Evolutionary conservation across 1,140 invertebrate genomes (phyloP).

Genomic region (Bicyclus anynana): DNA sequence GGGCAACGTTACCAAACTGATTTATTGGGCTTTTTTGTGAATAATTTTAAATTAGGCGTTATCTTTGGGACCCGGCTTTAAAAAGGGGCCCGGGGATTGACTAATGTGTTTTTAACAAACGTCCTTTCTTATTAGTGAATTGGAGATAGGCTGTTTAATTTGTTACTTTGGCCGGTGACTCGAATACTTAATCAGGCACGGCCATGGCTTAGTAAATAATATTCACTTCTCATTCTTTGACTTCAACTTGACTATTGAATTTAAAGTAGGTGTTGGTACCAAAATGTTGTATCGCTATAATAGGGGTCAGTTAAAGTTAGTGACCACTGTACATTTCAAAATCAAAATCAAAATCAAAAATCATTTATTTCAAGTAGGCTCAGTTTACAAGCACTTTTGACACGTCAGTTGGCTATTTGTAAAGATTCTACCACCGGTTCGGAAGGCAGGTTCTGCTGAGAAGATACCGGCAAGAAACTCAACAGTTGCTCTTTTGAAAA

Average conservation of each 20-base stretch:
- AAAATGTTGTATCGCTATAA: no score
- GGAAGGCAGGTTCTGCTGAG: no score
- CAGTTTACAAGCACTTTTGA: no score
- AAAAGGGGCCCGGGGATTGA: conserved; percentile 44
- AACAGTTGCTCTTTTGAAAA: no score
- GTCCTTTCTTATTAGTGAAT: conserved; percentile 24
- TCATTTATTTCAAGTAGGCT: no score
- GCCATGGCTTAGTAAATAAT: background rate
- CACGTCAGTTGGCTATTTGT: no score
- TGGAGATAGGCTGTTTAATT: conserved; percentile 3
- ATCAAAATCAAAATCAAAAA: no score
- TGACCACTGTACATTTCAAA: no score
- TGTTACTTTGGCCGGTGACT: background rate
- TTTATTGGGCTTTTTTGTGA: conserved; percentile 53
- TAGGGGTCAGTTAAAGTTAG: no score
- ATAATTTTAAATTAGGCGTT: conserved; percentile 58
- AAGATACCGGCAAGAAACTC: no score
- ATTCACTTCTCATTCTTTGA: background rate
- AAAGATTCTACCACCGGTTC: no score
- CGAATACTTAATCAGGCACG: background rate
- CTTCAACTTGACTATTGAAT: background rate
- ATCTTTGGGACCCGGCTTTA: conserved; percentile 39
- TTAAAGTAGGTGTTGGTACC: background rate
- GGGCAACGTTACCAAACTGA: conserved; percentile 41
- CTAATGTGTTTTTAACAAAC: conserved; percentile 57